Percentiles rank a stretch among this genome's conserved stretches.
Evolutionary conservation across 1,140 invertebrate genomes (phyloP).

Genomic region (Mactra quadrangularis): DNA sequence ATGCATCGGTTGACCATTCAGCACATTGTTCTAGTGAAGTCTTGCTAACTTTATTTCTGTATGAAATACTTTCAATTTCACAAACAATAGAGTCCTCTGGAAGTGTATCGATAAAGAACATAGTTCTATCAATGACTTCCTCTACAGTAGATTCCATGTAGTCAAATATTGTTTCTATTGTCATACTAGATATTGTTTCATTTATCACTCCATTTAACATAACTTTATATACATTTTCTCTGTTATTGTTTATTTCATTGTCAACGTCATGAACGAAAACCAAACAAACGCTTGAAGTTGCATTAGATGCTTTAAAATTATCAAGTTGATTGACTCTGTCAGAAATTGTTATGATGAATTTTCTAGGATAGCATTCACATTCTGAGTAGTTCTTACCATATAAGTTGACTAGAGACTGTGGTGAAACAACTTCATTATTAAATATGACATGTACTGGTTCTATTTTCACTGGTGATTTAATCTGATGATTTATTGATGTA

Average conservation of each 20-base stretch:
- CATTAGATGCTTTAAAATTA: neutral
- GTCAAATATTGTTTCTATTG: conserved; percentile 60
- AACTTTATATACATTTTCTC: conserved; percentile 51
- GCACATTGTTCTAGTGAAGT: conserved; percentile 11
- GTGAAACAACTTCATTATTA: conserved; percentile 8
- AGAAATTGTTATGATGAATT: conserved; percentile 52
- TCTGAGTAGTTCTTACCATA: conserved; percentile 29
- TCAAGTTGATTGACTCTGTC: neutral
- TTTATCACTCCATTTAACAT: conserved; percentile 31
- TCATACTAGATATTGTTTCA: conserved; percentile 2
- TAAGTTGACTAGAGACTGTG: neutral
- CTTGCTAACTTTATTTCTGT: neutral
- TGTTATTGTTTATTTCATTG: conserved; percentile 50
- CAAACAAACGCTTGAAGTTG: conserved; percentile 7
- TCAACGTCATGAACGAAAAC: conserved; percentile 52
- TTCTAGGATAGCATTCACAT: conserved; percentile 53
- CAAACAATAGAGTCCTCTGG: conserved; percentile 14
- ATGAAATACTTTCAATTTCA: neutral
- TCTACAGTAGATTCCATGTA: conserved; percentile 57
- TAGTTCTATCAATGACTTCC: conserved; percentile 50
- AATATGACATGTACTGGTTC: conserved; percentile 29
- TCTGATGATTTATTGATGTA: too few species aligned
- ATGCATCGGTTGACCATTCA: conserved; percentile 18
- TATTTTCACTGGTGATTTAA: neutral
- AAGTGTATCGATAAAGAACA: conserved; percentile 57